phyloP scores from a whole-genome alignment of 2,888 invertebrate genomes.

The Stenoptilia bipunctidactyla region DNA sequence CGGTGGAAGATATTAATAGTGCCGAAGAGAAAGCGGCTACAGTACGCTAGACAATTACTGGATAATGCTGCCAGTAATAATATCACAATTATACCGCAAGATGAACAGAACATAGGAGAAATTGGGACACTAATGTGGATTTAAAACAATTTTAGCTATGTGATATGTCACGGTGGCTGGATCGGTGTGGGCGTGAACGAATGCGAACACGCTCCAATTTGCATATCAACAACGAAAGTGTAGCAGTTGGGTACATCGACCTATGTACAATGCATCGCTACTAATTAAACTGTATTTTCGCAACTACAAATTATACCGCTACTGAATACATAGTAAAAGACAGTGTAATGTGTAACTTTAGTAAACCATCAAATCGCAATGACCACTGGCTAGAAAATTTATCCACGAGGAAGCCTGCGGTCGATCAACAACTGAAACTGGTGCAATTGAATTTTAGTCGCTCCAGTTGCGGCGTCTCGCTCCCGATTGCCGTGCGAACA shows the following conservation, averaged over 20 bases:
- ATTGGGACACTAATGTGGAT: conserved; percentile 16
- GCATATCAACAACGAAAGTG: conserved; percentile 60
- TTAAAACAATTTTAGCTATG: conserved; percentile 24
- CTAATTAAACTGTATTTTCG: neutral
- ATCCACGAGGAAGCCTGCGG: too few species aligned
- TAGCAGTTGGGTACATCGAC: conserved; percentile 39
- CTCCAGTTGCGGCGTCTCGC: conserved; percentile 55
- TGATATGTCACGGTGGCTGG: conserved; percentile 13
- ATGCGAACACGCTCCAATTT: conserved; percentile 55
- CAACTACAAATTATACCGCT: too few species aligned
- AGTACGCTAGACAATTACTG: conserved; percentile 32
- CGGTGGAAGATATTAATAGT: conserved; percentile 30
- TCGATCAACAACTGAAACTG: conserved; percentile 22
- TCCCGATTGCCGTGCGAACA: conserved; percentile 64
- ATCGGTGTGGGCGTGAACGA: conserved; percentile 29
- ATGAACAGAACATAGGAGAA: conserved; percentile 29
- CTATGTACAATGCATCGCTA: conserved; percentile 14
- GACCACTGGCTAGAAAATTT: too few species aligned
- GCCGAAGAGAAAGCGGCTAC: conserved; percentile 44
- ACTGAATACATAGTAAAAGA: too few species aligned
- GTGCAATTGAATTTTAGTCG: conserved; percentile 55
- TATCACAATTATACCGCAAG: conserved; percentile 20
- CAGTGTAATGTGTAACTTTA: too few species aligned
- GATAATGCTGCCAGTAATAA: conserved; percentile 37
- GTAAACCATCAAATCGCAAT: too few species aligned